These are phyloP conservation scores for Planococcus citri DNA, from an alignment of 1,140 invertebrate genomes.

Conservation along the genomic window DNA sequence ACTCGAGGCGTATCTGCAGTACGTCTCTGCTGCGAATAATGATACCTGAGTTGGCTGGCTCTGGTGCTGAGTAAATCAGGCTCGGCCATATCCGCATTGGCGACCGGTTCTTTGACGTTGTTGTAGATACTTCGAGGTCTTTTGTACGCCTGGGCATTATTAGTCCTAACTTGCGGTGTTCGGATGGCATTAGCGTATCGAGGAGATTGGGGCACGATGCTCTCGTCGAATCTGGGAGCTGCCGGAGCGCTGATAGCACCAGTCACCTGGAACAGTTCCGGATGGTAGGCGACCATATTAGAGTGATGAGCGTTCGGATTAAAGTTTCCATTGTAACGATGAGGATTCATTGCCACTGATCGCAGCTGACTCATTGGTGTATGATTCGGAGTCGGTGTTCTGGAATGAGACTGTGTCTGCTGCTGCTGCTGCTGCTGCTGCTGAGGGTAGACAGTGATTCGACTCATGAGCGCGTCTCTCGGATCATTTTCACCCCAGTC, in stretches of 20 bases:
- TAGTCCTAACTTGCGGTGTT: neutral
- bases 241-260: neutral
- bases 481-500: neutral
- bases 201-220: neutral
- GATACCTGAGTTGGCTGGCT: neutral
- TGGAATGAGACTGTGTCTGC: no score
- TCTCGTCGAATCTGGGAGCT: neutral
- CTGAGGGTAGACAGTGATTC: neutral
- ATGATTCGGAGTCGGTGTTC: neutral
- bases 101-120: neutral
- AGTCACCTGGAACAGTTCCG: neutral
- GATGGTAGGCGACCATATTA: neutral
- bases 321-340: neutral
- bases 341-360: no score
- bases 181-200: neutral
- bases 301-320: neutral
- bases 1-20: neutral
- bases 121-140: neutral
- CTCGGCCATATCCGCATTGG: neutral
- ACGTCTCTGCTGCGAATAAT: neutral
- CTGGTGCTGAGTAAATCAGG: neutral
- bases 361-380: neutral
- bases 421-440: no score
- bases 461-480: neutral
- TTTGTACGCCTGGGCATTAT: neutral